Evolutionary conservation across 1,140 invertebrate genomes (phyloP).

Genomic region (Drosophila eugracilis): DNA sequence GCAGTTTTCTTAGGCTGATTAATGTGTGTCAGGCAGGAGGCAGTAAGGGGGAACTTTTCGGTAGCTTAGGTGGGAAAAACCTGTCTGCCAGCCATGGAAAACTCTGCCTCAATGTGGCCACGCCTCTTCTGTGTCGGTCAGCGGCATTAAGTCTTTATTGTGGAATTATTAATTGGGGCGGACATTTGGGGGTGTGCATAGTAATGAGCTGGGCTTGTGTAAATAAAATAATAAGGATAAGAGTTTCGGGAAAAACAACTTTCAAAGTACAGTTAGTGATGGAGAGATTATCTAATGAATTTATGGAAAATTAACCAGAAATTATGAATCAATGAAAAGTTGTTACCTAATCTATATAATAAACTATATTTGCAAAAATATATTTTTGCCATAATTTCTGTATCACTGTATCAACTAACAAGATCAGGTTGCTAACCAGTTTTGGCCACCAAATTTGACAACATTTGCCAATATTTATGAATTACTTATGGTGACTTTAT

Average conservation of each 20-base stretch:
- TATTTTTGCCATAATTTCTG: no score
- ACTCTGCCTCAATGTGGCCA: conserved; percentile 23
- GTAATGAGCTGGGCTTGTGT: conserved; percentile 29
- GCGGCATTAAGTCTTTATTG: conserved; percentile 75
- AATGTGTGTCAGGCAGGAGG: conserved; percentile 64
- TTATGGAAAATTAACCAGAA: not conserved
- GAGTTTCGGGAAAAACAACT: conserved; percentile 45
- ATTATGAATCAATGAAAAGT: not conserved
- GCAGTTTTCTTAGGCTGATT: conserved; percentile 59
- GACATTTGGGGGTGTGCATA: conserved; percentile 50
- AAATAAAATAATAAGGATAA: conserved; percentile 39
- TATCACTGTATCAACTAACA: conserved; percentile 7
- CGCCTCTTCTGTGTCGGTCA: conserved; percentile 70
- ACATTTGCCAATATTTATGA: conserved; percentile 65
- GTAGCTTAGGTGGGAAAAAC: conserved; percentile 38
- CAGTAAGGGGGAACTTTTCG: conserved; percentile 62
- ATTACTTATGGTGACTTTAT: conserved; percentile 19
- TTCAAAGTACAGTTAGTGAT: conserved; percentile 49
- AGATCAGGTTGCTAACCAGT: conserved; percentile 1
- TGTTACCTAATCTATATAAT: no score
- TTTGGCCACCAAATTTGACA: conserved; percentile 63
- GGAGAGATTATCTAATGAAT: not conserved
- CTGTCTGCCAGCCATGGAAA: conserved; percentile 35
- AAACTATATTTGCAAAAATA: no score
- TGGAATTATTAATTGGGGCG: conserved; percentile 65